These are phyloP conservation scores for Stictonetta naevosa DNA, from an alignment of 2,113 vertebrate genomes.

Conservation along the genomic window DNA sequence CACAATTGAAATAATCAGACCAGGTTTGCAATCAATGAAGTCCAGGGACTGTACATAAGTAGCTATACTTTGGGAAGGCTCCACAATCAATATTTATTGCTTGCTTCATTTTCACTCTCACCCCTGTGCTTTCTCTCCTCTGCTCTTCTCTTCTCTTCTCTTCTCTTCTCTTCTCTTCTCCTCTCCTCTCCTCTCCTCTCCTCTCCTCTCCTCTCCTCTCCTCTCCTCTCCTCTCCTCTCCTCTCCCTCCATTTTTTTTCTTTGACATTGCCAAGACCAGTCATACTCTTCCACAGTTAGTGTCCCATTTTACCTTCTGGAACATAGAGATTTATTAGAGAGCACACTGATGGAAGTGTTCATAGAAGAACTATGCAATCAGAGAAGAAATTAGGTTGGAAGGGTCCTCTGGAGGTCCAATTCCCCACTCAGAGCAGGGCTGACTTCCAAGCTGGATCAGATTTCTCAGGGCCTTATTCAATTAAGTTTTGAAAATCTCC, in stretches of 20 bases:
- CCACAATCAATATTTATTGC: neutral
- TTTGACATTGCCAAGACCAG: neutral
- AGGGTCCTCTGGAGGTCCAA: constrained; percentile 60
- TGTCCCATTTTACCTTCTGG: constrained; percentile 8
- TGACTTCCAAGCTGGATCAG: constrained; percentile 53
- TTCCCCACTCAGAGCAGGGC: constrained; percentile 37
- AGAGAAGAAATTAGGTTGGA: constrained; percentile 57
- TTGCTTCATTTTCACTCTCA: neutral
- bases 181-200: too few relatives aligned
- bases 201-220: too few relatives aligned
- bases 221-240: too few relatives aligned
- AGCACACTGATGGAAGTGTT: neutral
- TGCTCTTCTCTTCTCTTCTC: too few relatives aligned
- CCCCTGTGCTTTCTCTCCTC: neutral
- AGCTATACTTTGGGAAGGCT: neutral
- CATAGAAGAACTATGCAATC: constrained; percentile 3
- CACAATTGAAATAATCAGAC: neutral
- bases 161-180: too few relatives aligned
- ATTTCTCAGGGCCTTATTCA: constrained; percentile 65
- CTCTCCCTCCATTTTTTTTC: too few relatives aligned
- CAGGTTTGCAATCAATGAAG: neutral
- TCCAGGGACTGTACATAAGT: neutral
- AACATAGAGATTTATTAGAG: neutral
- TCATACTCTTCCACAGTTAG: neutral
- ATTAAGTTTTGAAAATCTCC: constrained; percentile 65